Conservation (phyloP, 2,113 vertebrate species). For the Syngnathus scovelli region DNA sequence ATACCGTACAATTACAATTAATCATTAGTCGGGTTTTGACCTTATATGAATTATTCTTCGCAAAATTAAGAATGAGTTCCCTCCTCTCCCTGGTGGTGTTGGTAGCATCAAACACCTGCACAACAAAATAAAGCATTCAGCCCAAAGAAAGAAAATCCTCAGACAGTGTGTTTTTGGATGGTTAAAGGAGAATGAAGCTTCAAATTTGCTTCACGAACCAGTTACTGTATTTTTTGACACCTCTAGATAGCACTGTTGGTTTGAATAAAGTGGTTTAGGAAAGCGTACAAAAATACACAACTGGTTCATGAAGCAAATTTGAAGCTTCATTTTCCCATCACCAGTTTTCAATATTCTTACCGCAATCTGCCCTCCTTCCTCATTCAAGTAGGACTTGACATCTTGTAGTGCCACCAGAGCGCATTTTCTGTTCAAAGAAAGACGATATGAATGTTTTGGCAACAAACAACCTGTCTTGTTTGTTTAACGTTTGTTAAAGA, state of each 20-base stretch:
- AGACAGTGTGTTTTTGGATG: neutral
- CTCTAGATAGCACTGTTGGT: too few species aligned
- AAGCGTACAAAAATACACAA: too few species aligned
- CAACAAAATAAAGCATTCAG: neutral
- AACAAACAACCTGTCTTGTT: neutral
- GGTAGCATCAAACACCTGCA: conserved; percentile 74
- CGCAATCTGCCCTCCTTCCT: conserved; percentile 90
- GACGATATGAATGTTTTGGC: neutral
- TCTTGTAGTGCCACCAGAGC: conserved; percentile 89
- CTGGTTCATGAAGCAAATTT: too few species aligned
- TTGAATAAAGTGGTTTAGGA: too few species aligned
- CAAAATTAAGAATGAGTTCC: conserved; percentile 66
- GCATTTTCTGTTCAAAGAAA: conserved; percentile 72
- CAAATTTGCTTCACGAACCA: too few species aligned
- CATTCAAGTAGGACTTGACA: conserved; percentile 82
- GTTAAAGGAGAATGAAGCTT: too few species aligned
- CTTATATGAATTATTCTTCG: conserved; percentile 63
- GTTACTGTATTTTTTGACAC: too few species aligned
- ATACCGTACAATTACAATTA: neutral
- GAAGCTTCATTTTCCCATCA: too few species aligned
- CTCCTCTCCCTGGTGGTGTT: conserved; percentile 75
- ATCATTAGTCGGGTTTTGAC: conserved; percentile 31
- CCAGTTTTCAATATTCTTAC: conserved; percentile 67
- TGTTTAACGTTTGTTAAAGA: neutral
- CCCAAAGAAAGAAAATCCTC: neutral